These are phyloP conservation scores for Dasyurus viverrinus DNA, from an alignment of 2,113 vertebrate species.

Conservation along the genomic window DNA sequence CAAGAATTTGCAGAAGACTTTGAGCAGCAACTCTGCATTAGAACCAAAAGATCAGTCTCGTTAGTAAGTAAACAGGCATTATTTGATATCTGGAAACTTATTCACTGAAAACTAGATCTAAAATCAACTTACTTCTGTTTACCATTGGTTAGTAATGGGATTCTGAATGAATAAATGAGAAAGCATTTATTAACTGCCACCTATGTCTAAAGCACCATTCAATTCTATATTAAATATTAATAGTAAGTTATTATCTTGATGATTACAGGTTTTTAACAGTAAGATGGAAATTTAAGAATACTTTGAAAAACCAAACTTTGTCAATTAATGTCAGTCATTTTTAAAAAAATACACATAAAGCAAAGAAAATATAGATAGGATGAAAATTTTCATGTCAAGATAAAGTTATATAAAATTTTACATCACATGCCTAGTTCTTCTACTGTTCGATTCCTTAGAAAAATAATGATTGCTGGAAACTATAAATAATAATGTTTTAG, in stretches of 20 bases:
- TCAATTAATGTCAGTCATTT: neutral
- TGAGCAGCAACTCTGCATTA: constrained; percentile 86
- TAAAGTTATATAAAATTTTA: neutral
- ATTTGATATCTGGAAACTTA: constrained; percentile 23
- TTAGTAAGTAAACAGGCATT: constrained; percentile 83
- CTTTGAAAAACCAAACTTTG: neutral
- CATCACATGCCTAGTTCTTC: neutral
- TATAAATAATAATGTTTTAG: neutral
- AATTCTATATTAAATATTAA: neutral
- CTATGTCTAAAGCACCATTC: neutral
- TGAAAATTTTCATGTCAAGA: neutral
- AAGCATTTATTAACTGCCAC: neutral
- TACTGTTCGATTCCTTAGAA: neutral
- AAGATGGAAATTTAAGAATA: neutral
- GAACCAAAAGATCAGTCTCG: constrained; percentile 83
- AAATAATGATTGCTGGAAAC: neutral
- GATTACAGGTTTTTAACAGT: neutral
- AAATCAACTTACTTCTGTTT: constrained; percentile 32
- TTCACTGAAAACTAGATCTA: neutral
- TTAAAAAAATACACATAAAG: neutral
- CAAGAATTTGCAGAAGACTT: constrained; percentile 89
- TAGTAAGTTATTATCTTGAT: neutral
- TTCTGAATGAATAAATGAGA: constrained; percentile 39
- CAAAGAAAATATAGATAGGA: neutral
- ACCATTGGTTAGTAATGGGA: neutral